Evolutionary conservation across 2,888 invertebrate species (phyloP).

Genomic region (Mythimna pallens): DNA sequence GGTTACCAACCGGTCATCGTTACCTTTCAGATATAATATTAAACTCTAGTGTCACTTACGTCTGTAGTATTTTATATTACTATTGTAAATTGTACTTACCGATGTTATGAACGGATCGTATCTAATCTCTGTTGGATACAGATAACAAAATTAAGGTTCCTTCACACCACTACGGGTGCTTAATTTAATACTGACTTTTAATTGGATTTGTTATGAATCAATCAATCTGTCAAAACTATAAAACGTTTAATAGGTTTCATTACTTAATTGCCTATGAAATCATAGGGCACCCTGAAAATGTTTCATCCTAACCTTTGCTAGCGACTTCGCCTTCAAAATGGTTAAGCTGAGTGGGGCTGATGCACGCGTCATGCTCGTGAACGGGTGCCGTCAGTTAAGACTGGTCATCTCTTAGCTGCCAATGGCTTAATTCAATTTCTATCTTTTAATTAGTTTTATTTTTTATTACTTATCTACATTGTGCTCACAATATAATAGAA

Average conservation of each 20-base stretch:
- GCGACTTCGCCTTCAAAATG: no score
- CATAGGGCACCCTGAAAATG: neutral
- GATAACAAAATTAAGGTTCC: slow-evolving; percentile 31
- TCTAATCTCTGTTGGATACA: slow-evolving; percentile 44
- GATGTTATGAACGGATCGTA: slow-evolving; percentile 30
- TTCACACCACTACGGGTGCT: slow-evolving; percentile 15
- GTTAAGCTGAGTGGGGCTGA: no score
- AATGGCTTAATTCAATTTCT: no score
- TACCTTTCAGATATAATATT: slow-evolving; percentile 16
- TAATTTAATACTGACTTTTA: slow-evolving; percentile 19
- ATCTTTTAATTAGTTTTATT: no score
- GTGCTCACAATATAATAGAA: no score
- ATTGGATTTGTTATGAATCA: slow-evolving; percentile 17
- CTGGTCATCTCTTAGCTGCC: no score
- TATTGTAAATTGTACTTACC: slow-evolving; percentile 33
- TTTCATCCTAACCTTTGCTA: no score
- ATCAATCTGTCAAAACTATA: slow-evolving; percentile 6
- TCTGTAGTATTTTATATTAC: slow-evolving; percentile 24
- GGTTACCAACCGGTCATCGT: slow-evolving; percentile 28
- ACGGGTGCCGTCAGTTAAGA: no score
- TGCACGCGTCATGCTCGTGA: no score
- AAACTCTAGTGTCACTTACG: slow-evolving; percentile 6
- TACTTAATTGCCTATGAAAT: slow-evolving; percentile 1
- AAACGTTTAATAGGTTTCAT: slow-evolving; percentile 3
- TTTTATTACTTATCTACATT: no score